A percentile compares a stretch with the other conserved stretches of the same genome.
Evolutionary conservation across 2,888 invertebrate genomes (phyloP).

Genomic region (Leptinotarsa tumamoca): DNA sequence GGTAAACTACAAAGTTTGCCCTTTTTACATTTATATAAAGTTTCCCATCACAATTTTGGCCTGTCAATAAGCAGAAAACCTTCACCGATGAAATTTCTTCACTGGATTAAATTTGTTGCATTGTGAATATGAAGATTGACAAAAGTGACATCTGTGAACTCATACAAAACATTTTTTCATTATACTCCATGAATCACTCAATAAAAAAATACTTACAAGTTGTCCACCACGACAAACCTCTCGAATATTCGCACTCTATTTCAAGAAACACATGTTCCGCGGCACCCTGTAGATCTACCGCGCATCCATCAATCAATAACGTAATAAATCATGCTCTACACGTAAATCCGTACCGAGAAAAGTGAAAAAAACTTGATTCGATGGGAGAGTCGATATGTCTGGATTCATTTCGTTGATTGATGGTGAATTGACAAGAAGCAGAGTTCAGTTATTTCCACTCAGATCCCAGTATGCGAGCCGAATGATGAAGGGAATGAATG

Average conservation of each 20-base stretch:
- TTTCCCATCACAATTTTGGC: no score
- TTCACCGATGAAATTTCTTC: no score
- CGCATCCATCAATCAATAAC: constrained; percentile 51
- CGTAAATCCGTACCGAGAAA: constrained; percentile 48
- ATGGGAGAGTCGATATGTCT: constrained; percentile 55
- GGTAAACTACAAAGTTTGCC: no score
- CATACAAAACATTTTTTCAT: no score
- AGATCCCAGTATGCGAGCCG: constrained; percentile 6
- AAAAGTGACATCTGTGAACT: no score
- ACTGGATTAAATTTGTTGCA: no score
- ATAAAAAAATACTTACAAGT: no score
- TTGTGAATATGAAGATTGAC: no score
- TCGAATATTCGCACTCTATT: constrained; percentile 2
- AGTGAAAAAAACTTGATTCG: constrained; percentile 44
- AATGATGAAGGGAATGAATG: background rate
- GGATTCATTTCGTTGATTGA: constrained; percentile 59
- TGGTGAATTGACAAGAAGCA: constrained; percentile 57
- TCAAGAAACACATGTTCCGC: constrained; percentile 1
- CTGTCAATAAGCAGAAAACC: no score
- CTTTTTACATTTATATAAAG: no score
- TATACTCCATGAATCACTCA: no score
- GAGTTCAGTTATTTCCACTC: constrained; percentile 49
- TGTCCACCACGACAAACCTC: background rate
- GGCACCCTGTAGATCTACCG: constrained; percentile 29
- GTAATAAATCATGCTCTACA: constrained; percentile 52